These are phyloP conservation scores for Lepus europaeus DNA, from an alignment of 2,113 vertebrate species.

Conservation along the genomic window DNA sequence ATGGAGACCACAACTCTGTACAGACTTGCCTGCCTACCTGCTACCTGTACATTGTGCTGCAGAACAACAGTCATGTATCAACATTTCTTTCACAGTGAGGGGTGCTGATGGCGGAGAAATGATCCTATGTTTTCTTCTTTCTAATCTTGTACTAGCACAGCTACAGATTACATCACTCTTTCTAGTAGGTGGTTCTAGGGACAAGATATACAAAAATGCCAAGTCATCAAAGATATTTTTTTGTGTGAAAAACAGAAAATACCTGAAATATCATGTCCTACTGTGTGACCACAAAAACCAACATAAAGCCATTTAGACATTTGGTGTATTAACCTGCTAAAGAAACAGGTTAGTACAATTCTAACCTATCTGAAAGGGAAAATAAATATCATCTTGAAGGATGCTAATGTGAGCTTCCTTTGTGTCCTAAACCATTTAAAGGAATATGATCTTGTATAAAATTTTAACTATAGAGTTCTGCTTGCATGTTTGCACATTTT, in stretches of 20 bases:
- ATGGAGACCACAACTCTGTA: not conserved
- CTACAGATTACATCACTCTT: not conserved
- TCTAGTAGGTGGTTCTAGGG: not conserved
- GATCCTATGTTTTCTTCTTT: not conserved
- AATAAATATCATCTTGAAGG: not conserved
- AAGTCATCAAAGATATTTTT: not conserved
- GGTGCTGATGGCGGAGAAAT: not conserved
- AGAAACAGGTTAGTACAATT: not conserved
- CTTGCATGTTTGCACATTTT: conserved; percentile 77
- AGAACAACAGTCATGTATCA: not conserved
- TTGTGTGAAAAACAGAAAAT: conserved; percentile 15
- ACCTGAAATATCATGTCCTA: not conserved
- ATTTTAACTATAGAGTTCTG: conserved; percentile 76
- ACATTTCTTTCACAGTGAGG: not conserved
- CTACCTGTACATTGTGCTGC: accelerated
- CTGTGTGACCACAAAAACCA: not conserved
- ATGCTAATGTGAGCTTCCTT: not conserved
- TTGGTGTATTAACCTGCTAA: not conserved
- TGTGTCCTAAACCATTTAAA: conserved; percentile 33
- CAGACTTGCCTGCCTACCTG: not conserved
- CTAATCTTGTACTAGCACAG: not conserved
- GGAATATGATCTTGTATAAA: conserved; percentile 67
- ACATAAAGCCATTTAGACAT: not conserved
- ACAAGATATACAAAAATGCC: not conserved
- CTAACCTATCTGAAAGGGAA: not conserved